Evolutionary conservation across 1,140 invertebrate species (phyloP), one percentile per base, ranked within the genome.

Genomic region (Plutomurus gul): DNA sequence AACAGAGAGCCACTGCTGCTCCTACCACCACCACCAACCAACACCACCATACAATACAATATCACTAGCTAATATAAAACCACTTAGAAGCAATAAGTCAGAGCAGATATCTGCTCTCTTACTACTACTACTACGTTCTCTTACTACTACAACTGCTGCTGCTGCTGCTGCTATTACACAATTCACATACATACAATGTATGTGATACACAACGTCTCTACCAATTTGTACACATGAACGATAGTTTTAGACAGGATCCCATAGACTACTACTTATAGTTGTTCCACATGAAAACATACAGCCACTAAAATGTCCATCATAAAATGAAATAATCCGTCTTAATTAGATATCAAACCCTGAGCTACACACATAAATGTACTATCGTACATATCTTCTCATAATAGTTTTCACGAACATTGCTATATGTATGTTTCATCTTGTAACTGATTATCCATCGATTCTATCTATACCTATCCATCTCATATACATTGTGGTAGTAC

Each of bases 361-460:
- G 56, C 27, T 30, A 65, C n/a, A 22, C 20, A 51, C 47, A 25
- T 51, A 51, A 51, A 51, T 51, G 47, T 51, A 22, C 47, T 49
- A 22, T 65, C 56, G 27, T 65, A 30, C 36, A 65, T 65, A 25
- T 65, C 16, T 65, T 25, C 22, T 3, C 27, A 65, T 65, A 27
- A 33, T 33, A 36, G 56, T 65, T 25, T 65, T 36, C 16, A 30
- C 27, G 51, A 60, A 60, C 51, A 60, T 36, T 65, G 11, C 56
- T 65, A 33, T 65, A 65, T 65, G 56, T 65, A 33, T 65, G 56
- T 65, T 65, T 36, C 56, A 33, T 65, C 56, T 30, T 65, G 56
- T 65, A 51, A 33, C 56, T 33, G 56, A 65, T 65, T 65, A 65
- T 65, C 56, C 36, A 65, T 65, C 56, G 56, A 65, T 65, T 65